These are phyloP conservation scores for Psilanteris sp. DNA, from an alignment of 1,140 invertebrate genomes.

Conservation along the genomic window DNA sequence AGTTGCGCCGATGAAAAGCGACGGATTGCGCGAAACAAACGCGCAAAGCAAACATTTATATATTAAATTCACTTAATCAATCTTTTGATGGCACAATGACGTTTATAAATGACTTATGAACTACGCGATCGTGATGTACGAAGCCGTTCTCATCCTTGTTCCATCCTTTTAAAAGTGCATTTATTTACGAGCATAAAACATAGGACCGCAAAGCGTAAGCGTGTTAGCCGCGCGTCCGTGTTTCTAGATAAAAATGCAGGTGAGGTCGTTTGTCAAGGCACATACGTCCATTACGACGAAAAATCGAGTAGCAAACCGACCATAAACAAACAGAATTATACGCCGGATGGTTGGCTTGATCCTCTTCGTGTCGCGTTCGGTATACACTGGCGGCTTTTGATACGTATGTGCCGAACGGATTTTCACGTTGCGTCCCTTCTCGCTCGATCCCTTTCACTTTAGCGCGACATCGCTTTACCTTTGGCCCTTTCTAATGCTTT, in stretches of 20 bases:
- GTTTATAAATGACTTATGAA: constrained; percentile 1
- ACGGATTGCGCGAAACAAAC: too few species aligned
- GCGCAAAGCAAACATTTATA: too few species aligned
- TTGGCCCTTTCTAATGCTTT: constrained; percentile 23
- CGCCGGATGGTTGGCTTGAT: constrained; percentile 66
- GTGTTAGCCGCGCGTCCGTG: constrained; percentile 23
- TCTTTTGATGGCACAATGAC: too few species aligned
- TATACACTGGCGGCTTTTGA: constrained; percentile 59
- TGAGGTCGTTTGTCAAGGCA: constrained; percentile 74
- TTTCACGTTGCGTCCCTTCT: constrained; percentile 53
- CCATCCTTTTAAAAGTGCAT: constrained; percentile 35
- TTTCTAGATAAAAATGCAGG: constrained; percentile 61
- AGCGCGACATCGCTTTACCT: constrained; percentile 35
- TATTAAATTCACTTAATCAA: too few species aligned
- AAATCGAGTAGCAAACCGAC: constrained; percentile 74
- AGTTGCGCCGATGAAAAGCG: too few species aligned
- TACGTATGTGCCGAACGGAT: constrained; percentile 66
- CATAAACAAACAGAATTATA: constrained; percentile 80
- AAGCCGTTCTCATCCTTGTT: constrained; percentile 18
- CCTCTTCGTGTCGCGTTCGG: constrained; percentile 66
- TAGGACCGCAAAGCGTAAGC: constrained; percentile 24
- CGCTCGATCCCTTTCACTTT: constrained; percentile 53
- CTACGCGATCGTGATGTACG: not conserved
- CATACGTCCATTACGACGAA: constrained; percentile 75
- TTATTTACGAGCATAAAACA: constrained; percentile 38